These are phyloP conservation scores for Eidolon helvum DNA, from an alignment of 2,113 vertebrate species.

Conservation along the genomic window DNA sequence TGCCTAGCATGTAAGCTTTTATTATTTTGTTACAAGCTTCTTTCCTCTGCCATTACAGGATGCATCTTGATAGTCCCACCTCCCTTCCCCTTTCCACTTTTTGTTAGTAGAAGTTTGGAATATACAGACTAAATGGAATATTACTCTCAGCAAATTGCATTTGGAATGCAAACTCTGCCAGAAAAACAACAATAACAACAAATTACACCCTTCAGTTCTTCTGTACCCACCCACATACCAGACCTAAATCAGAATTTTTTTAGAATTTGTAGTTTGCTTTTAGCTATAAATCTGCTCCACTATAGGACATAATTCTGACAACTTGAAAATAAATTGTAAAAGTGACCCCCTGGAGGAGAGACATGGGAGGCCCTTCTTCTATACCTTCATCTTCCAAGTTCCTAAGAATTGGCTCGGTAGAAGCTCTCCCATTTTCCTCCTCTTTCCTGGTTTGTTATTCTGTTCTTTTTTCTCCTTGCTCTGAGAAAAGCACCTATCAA, in stretches of 20 bases:
- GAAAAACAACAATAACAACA: background rate
- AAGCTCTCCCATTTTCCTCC: background rate
- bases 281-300: background rate
- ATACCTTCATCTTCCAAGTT: background rate
- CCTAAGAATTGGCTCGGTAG: background rate
- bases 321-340: conserved; percentile 3
- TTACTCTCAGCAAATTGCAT: background rate
- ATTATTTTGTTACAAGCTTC: background rate
- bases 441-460: background rate
- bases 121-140: background rate
- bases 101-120: background rate
- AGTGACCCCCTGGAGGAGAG: background rate
- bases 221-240: background rate
- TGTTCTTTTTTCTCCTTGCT: background rate
- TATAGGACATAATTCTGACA: background rate
- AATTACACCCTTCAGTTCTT: background rate
- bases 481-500: background rate
- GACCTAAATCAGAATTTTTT: background rate
- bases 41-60: background rate
- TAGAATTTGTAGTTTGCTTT: background rate
- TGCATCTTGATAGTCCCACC: background rate
- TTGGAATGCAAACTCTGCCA: conserved; percentile 31
- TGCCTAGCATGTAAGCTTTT: background rate
- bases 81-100: background rate
- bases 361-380: background rate